Conservation (phyloP, 2,797 vertebrate species). For the Acanthis flammea region DNA sequence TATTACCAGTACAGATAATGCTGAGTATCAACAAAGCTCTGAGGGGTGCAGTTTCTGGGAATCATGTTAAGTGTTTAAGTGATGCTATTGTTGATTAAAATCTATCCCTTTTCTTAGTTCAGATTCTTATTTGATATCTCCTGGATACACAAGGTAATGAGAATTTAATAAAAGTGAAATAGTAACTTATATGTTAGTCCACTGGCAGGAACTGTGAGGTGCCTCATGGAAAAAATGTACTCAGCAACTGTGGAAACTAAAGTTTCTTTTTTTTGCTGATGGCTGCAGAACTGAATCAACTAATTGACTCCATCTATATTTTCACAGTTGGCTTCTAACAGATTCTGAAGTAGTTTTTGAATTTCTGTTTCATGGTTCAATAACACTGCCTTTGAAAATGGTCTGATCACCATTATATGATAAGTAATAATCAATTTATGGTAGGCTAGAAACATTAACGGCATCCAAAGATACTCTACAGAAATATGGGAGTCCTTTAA, state of each 20-base stretch:
- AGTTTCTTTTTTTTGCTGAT: constrained; percentile 44
- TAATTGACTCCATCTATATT: constrained; percentile 60
- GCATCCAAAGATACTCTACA: constrained; percentile 1
- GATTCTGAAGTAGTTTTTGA: constrained; percentile 23
- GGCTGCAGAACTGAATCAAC: constrained; percentile 39
- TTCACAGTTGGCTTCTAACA: constrained; percentile 62
- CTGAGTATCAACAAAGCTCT: neutral
- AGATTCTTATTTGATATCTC: neutral
- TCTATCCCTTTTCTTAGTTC: neutral
- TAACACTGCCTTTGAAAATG: constrained; percentile 13
- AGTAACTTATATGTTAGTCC: neutral
- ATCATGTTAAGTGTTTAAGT: neutral
- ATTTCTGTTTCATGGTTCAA: constrained; percentile 46
- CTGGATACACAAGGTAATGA: neutral
- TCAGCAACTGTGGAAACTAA: constrained; percentile 41
- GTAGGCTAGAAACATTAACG: neutral
- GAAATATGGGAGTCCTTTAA: constrained; percentile 1
- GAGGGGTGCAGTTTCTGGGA: neutral
- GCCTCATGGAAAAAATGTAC: constrained; percentile 59
- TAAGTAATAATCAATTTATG: neutral
- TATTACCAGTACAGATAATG: neutral
- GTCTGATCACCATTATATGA: neutral
- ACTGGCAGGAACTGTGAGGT: constrained; percentile 5
- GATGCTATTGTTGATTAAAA: neutral
- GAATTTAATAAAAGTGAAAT: neutral